phyloP scores from a whole-genome alignment of 2,113 vertebrate genomes.

The Heptranchias perlo region DNA sequence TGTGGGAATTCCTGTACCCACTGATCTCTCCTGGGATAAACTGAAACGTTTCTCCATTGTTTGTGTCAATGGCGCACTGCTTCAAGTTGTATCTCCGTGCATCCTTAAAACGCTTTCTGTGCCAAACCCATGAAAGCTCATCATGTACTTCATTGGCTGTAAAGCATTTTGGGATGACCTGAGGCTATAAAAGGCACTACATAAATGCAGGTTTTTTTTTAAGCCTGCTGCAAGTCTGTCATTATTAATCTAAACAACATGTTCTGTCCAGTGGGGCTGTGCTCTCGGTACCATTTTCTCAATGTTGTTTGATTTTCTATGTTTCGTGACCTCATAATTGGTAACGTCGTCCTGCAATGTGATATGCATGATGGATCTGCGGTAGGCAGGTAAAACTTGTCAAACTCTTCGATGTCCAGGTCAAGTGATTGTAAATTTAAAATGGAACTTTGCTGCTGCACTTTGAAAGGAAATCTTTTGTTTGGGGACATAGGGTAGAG shows the following conservation, averaged over 20 bases:
- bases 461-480: background rate
- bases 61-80: background rate
- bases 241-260: background rate
- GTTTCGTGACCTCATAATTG: background rate
- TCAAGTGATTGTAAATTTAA: background rate
- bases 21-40: background rate
- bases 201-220: background rate
- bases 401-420: background rate
- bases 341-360: background rate
- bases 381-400: background rate
- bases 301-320: background rate
- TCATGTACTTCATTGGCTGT: too few relatives aligned
- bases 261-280: background rate
- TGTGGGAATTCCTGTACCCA: background rate
- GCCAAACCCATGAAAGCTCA: background rate
- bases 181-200: too few relatives aligned
- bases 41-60: background rate
- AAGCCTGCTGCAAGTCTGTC: background rate
- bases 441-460: background rate
- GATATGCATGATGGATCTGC: background rate
- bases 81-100: background rate
- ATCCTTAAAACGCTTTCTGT: background rate
- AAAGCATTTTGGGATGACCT: too few relatives aligned
- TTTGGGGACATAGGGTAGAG: too few relatives aligned
- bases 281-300: background rate